Conservation (phyloP, 2,888 invertebrate species). For the Ptychoptera albimana region DNA sequence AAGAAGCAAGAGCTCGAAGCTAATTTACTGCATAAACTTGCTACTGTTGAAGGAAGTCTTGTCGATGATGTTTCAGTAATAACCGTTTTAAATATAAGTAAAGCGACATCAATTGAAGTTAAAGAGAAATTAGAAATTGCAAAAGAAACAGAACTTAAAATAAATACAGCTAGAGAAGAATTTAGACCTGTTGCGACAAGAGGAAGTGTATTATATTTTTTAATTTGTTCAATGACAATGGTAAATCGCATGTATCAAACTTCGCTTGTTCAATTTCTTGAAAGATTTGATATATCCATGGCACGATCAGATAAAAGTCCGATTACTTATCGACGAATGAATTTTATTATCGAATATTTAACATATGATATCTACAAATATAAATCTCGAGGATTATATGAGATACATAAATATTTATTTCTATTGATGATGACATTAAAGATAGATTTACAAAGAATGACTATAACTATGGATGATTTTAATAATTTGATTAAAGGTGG, state of each 20-base stretch:
- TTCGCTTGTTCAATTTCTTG: constrained; percentile 61
- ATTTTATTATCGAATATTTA: constrained; percentile 57
- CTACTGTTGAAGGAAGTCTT: constrained; percentile 63
- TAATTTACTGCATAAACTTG: constrained; percentile 61
- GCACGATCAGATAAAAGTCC: constrained; percentile 42
- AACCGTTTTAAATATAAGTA: constrained; percentile 56
- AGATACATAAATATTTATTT: constrained; percentile 64
- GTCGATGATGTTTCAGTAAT: constrained; percentile 69
- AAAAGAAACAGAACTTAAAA: constrained; percentile 57
- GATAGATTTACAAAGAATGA: constrained; percentile 52
- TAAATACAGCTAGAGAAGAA: constrained; percentile 63
- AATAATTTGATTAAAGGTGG: constrained; percentile 65
- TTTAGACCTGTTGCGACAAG: constrained; percentile 62
- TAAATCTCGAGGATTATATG: constrained; percentile 60
- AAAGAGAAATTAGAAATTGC: constrained; percentile 59
- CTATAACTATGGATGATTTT: constrained; percentile 54
- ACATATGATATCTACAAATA: constrained; percentile 62
- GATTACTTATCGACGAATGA: constrained; percentile 42
- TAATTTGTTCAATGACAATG: constrained; percentile 66
- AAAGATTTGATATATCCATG: constrained; percentile 65
- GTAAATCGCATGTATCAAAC: constrained; percentile 80
- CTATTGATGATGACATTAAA: constrained; percentile 56
- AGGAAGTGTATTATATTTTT: constrained; percentile 65
- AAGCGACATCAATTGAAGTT: constrained; percentile 60
- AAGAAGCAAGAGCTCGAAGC: constrained; percentile 67